Conservation (phyloP, 2,797 vertebrate species). For the Lophius americanus region DNA sequence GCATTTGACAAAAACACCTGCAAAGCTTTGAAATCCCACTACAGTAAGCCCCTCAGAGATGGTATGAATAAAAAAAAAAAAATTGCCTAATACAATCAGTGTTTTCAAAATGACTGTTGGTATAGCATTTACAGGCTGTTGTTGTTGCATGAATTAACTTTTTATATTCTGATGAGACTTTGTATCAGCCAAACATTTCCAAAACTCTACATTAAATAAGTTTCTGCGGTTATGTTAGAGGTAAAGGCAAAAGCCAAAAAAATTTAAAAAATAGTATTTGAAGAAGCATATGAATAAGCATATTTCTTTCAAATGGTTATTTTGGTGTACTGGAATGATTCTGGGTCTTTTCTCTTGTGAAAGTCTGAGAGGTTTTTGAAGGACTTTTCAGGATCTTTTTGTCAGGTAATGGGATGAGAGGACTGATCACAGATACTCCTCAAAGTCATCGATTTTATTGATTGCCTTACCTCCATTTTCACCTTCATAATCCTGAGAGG, state of each 20-base stretch:
- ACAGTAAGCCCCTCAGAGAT: conserved; percentile 32
- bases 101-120: conserved; percentile 8
- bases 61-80: conserved; percentile 24
- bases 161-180: too few relatives aligned
- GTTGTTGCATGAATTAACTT: not conserved
- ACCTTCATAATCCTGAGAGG: conserved; percentile 7
- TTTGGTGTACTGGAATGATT: too few relatives aligned
- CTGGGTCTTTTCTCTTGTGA: too few relatives aligned
- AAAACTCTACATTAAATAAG: too few relatives aligned
- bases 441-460: conserved; percentile 32
- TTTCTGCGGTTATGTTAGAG: too few relatives aligned
- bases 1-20: conserved; percentile 39
- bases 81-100: conserved; percentile 1
- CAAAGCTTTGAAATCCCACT: conserved; percentile 34
- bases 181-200: too few relatives aligned
- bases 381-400: too few relatives aligned
- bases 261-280: too few relatives aligned
- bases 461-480: conserved; percentile 28
- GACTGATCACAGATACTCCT: conserved; percentile 12
- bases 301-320: too few relatives aligned
- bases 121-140: conserved; percentile 6
- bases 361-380: too few relatives aligned
- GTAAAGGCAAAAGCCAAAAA: too few relatives aligned
- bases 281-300: too few relatives aligned
- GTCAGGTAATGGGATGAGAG: conserved; percentile 13